Conservation (phyloP, 1,140 invertebrate species). For the Radopholus similis region DNA sequence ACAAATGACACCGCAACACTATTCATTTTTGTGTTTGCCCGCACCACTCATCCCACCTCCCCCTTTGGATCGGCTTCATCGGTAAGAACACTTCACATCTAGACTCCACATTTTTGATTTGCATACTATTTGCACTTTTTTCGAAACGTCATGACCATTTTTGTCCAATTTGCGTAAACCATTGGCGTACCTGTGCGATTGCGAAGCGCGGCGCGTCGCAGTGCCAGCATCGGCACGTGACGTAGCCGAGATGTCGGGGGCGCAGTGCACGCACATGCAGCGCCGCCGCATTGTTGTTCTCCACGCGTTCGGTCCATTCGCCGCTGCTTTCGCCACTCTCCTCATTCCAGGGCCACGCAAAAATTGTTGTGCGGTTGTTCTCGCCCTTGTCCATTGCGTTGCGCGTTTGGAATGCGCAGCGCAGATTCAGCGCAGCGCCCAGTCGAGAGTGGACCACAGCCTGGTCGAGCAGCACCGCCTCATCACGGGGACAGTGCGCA, state of each 20-base stretch:
- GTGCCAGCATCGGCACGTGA: conserved; percentile 23
- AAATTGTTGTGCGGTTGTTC: neutral
- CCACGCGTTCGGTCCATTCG: neutral
- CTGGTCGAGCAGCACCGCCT: neutral
- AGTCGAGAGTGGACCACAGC: neutral
- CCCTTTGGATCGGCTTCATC: neutral
- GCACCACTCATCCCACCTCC: too few species aligned
- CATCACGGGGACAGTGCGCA: conserved; percentile 1
- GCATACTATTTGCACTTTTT: neutral
- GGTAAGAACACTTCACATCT: neutral
- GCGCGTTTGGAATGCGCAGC: neutral
- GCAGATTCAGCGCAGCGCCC: neutral
- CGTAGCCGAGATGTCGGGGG: conserved; percentile 13
- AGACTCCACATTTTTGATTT: neutral
- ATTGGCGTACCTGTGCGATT: conserved; percentile 9
- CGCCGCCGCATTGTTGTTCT: neutral
- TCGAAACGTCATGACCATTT: neutral
- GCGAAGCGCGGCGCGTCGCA: conserved; percentile 22
- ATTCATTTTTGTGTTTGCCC: too few species aligned
- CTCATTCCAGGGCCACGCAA: neutral
- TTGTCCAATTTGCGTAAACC: neutral
- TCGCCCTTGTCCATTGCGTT: neutral
- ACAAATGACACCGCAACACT: too few species aligned
- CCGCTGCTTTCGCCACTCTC: neutral
- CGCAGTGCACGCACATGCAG: neutral